A percentile compares a stretch with the other conserved stretches of the same genome.
phyloP scores from a whole-genome alignment of 2,797 vertebrate species.

The Anisognathus igniventris region DNA sequence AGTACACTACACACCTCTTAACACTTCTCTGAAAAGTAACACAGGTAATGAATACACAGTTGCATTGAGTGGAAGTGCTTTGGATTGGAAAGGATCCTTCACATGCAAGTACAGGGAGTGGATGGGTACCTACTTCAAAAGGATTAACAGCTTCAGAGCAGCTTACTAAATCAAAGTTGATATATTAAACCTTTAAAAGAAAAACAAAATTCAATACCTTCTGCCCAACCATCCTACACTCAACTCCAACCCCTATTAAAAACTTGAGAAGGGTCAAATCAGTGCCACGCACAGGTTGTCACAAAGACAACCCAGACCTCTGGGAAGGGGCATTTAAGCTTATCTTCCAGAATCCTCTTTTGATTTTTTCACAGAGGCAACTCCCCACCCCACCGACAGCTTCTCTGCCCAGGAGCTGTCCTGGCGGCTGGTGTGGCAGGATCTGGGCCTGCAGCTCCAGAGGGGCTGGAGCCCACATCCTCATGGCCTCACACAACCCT shows the following conservation, averaged over 20 bases:
- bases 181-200: background rate
- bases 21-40: background rate
- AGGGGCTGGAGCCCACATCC: background rate
- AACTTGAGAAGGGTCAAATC: background rate
- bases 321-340: background rate
- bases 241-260: background rate
- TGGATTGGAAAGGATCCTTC: background rate
- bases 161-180: background rate
- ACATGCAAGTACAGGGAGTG: background rate
- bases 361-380: background rate
- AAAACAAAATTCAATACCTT: background rate
- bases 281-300: background rate
- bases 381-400: accelerated
- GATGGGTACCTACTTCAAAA: background rate
- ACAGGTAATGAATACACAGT: background rate
- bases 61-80: background rate
- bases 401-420: slow-evolving; percentile 57
- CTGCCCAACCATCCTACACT: background rate
- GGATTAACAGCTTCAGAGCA: background rate
- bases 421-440: background rate
- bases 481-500: background rate
- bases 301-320: background rate
- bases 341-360: background rate
- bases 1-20: background rate
- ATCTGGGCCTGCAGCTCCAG: background rate